Evolutionary conservation across 2,113 vertebrate genomes (phyloP).

Genomic region (Sakesphorus luctuosus): DNA sequence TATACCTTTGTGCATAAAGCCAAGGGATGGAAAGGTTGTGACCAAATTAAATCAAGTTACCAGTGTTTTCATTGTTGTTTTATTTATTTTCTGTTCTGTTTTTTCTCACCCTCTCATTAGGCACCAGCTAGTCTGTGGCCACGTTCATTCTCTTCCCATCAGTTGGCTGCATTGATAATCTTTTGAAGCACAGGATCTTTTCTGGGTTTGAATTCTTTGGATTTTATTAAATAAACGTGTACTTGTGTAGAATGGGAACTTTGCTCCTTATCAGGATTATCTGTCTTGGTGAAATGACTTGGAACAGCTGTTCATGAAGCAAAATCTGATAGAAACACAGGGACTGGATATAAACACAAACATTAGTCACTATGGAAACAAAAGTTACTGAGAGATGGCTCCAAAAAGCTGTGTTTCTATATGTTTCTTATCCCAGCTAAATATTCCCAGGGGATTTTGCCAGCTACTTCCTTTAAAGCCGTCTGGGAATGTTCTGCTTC

Average conservation of each 20-base stretch:
- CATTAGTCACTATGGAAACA: slow-evolving; percentile 80
- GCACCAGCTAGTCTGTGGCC: too few relatives aligned
- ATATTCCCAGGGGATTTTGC: slow-evolving; percentile 13
- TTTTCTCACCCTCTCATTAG: too few relatives aligned
- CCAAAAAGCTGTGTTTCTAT: slow-evolving; percentile 40
- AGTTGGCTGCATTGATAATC: too few relatives aligned
- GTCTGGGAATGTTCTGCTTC: neutral
- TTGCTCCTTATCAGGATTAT: slow-evolving; percentile 66
- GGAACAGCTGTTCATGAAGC: slow-evolving; percentile 71
- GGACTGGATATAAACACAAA: slow-evolving; percentile 77
- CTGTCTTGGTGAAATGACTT: slow-evolving; percentile 72
- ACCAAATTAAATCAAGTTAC: too few relatives aligned
- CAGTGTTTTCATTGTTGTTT: too few relatives aligned
- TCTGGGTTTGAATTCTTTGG: neutral
- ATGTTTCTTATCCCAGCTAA: slow-evolving; percentile 51
- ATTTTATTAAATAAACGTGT: slow-evolving; percentile 58
- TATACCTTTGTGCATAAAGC: too few relatives aligned
- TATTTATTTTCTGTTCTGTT: too few relatives aligned
- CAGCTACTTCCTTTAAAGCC: neutral
- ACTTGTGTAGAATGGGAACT: slow-evolving; percentile 46
- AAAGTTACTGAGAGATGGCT: slow-evolving; percentile 53
- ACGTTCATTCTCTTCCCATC: too few relatives aligned
- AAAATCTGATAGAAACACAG: slow-evolving; percentile 71
- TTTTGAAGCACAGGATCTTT: neutral
- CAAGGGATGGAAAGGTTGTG: too few relatives aligned